Percentiles rank a stretch among this genome's conserved stretches.
Conservation (phyloP, 2,113 vertebrate species). For the Eleginops maclovinus region DNA sequence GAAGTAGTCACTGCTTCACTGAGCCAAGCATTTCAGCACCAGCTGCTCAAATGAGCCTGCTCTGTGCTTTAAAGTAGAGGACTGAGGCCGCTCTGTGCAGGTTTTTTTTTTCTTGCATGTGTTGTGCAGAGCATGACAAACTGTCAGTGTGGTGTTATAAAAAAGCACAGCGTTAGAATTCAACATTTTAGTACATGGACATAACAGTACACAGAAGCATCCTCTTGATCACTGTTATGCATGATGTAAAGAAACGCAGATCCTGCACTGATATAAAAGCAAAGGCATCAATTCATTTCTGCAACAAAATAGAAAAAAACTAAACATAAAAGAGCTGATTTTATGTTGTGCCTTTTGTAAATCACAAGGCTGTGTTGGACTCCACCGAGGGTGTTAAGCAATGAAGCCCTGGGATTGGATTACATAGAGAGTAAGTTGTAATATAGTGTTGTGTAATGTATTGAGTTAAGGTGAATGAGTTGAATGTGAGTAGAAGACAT, state of each 20-base stretch:
- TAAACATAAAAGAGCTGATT: background rate
- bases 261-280: background rate
- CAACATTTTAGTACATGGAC: background rate
- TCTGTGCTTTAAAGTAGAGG: conserved; percentile 36
- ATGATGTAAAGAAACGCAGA: background rate
- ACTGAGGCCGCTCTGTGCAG: background rate
- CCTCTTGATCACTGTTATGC: background rate
- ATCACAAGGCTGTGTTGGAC: background rate
- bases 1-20: conserved; percentile 40
- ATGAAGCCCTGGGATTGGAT: conserved; percentile 1
- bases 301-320: background rate
- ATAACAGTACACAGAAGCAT: background rate
- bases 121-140: background rate
- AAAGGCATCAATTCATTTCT: background rate
- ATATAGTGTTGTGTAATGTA: background rate
- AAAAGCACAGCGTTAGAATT: background rate
- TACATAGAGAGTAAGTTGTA: background rate
- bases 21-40: conserved; percentile 44
- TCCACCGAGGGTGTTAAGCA: background rate
- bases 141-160: background rate
- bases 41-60: conserved; percentile 47
- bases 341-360: background rate
- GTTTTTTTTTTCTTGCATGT: background rate
- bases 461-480: conserved; percentile 3
- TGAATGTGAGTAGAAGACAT: conserved; percentile 15